These are phyloP conservation scores for Petrosia ficiformis DNA, from an alignment of 37 sponge, comb jelly and placozoan genomes.

Conservation along the genomic window DNA sequence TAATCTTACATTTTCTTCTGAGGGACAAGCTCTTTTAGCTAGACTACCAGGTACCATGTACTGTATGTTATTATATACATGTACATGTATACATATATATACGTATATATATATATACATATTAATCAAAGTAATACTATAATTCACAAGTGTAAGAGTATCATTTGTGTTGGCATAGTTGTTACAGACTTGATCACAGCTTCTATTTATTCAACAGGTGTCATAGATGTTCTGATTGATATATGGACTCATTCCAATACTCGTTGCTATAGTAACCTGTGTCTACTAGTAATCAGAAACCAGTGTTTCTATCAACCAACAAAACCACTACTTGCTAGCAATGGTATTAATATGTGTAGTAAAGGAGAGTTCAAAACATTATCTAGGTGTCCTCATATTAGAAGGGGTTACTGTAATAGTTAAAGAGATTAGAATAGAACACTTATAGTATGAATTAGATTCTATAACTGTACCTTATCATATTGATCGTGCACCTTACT, in stretches of 20 bases:
- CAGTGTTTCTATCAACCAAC: conserved; percentile 61
- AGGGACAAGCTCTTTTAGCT: conserved; percentile 61
- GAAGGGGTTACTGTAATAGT: no score
- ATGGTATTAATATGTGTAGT: conserved; percentile 26
- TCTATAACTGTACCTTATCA: no score
- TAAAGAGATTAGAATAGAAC: no score
- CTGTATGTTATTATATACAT: neutral
- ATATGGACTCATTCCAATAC: conserved; percentile 26
- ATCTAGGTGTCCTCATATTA: no score
- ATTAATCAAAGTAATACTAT: no score
- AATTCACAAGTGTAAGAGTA: no score
- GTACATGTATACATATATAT: no score
- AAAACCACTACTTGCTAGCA: conserved; percentile 52
- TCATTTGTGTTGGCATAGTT: neutral
- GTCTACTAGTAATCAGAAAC: conserved; percentile 55
- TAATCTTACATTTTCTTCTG: conserved; percentile 64
- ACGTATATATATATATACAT: no score
- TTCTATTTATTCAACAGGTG: conserved; percentile 8
- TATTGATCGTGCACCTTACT: no score
- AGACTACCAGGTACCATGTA: conserved; percentile 55
- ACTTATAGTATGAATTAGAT: no score
- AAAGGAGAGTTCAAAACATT: neutral
- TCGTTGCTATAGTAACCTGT: neutral
- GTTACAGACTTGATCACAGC: neutral
- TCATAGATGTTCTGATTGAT: conserved; percentile 50